Evolutionary conservation across 2,888 invertebrate genomes (phyloP), one percentile per base, ranked within the genome.

Genomic region (Cremastinae sp.): DNA sequence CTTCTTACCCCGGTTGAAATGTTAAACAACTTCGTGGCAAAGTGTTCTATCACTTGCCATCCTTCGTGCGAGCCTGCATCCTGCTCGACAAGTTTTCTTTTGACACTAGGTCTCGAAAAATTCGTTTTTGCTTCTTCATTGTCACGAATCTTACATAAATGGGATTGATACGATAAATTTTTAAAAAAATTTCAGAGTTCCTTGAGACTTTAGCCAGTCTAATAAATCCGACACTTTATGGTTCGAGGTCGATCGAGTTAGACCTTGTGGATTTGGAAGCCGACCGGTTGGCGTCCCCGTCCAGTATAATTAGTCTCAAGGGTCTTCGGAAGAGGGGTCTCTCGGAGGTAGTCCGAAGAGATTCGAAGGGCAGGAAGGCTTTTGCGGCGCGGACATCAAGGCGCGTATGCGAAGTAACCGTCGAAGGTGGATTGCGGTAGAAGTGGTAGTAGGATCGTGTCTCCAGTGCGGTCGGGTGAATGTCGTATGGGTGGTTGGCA

Each of bases 1-100:
- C 85, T 85, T 83, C 84, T 86, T 84, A 80, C 83, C 83, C 82
- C 83, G 51, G 74, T 76, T 79, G 77, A 79, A 78, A 80, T 81
- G 83, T 82, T 83, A 80, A 79, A 80, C 80, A 80, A 76, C 76
- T 69, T 16, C 9, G 54, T 74, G 76, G 75, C 74, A 65, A 78
- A 76, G 81, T 78, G 80, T 81, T 75, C 68, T 81, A 80, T 80
- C 82, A 83, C 75, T 77, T 79, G 80, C 83, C 81, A 84, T 81
- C 78, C 78, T 81, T 80, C 76, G 74, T 78, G 79, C 75, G 62
- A 72, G 20, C 14, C 53, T 51, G 12, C 5, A 36, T 41, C 65
- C 28, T 41, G 34, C 9, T 61, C 51, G 20, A n/a, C n/a, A 47
- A 10, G 49, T 49, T 79, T 79, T 79, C 79, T 79, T 78, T 72